phyloP scores from a whole-genome alignment of 2,113 vertebrate species.

The Hyla sarda region DNA sequence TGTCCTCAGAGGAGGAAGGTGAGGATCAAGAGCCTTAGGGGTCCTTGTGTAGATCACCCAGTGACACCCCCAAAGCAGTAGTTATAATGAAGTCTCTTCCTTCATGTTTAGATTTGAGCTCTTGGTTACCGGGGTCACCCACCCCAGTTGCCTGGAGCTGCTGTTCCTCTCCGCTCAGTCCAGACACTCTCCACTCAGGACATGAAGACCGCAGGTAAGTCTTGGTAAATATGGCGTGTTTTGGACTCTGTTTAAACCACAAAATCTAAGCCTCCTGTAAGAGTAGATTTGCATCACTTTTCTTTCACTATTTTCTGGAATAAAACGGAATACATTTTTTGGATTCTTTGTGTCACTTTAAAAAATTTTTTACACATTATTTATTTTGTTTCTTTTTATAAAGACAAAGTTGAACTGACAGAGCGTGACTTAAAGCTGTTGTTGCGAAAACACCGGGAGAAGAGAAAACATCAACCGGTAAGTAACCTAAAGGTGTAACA shows the following conservation, averaged over 20 bases:
- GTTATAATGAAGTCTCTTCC: not conserved
- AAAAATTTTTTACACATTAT: too few species aligned
- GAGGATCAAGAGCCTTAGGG: slow-evolving; percentile 49
- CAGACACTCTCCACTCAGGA: slow-evolving; percentile 91
- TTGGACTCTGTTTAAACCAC: too few species aligned
- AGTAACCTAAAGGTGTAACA: slow-evolving; percentile 60
- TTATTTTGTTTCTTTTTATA: slow-evolving; percentile 58
- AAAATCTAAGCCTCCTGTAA: too few species aligned
- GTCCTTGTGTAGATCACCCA: not conserved
- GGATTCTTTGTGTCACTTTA: too few species aligned
- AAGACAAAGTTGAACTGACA: slow-evolving; percentile 89
- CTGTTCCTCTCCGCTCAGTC: slow-evolving; percentile 86
- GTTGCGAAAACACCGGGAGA: slow-evolving; percentile 91
- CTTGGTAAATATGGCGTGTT: not conserved
- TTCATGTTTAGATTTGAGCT: slow-evolving; percentile 78
- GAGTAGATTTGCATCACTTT: too few species aligned
- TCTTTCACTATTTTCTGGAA: too few species aligned
- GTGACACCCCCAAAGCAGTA: slow-evolving; percentile 2
- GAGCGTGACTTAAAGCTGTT: slow-evolving; percentile 88
- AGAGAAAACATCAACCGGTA: slow-evolving; percentile 92
- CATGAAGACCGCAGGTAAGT: slow-evolving; percentile 92
- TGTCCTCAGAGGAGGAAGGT: slow-evolving; percentile 97
- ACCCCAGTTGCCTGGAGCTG: slow-evolving; percentile 79
- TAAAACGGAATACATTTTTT: too few species aligned
- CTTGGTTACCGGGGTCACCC: slow-evolving; percentile 85